These are phyloP conservation scores for Cyphomyrus discorhynchus DNA, from an alignment of 2,113 vertebrate genomes.

Conservation along the genomic window DNA sequence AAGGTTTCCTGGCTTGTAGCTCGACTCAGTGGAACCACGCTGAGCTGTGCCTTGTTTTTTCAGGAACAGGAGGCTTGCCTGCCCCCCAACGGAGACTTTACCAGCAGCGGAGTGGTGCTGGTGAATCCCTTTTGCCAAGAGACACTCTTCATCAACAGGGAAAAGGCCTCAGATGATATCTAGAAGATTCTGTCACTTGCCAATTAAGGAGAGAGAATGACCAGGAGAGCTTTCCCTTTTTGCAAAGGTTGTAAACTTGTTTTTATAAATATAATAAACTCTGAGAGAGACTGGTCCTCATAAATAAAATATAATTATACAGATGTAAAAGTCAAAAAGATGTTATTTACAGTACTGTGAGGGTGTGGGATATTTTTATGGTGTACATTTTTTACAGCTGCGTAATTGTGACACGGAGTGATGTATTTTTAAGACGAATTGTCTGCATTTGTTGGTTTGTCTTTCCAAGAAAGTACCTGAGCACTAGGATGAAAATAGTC, in stretches of 20 bases:
- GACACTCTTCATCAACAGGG: slow-evolving; percentile 85
- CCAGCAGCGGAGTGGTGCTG: slow-evolving; percentile 85
- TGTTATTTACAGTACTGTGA: slow-evolving; percentile 53
- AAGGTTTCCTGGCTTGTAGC: not conserved
- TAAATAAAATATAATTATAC: slow-evolving; percentile 47
- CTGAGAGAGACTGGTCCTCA: slow-evolving; percentile 78
- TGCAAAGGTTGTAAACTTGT: slow-evolving; percentile 71
- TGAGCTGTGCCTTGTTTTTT: slow-evolving; percentile 14
- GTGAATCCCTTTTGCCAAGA: slow-evolving; percentile 99
- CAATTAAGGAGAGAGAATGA: slow-evolving; percentile 63
- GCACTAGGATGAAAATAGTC: slow-evolving; percentile 32
- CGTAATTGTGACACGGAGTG: slow-evolving; percentile 68
- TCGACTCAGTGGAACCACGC: not conserved
- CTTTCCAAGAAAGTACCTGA: slow-evolving; percentile 39
- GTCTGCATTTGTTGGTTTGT: slow-evolving; percentile 53
- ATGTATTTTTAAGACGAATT: slow-evolving; percentile 61
- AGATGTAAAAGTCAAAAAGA: slow-evolving; percentile 46
- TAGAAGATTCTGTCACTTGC: slow-evolving; percentile 44
- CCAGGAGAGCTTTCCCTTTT: slow-evolving; percentile 49
- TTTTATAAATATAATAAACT: slow-evolving; percentile 87
- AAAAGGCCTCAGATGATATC: slow-evolving; percentile 83
- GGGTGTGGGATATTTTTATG: slow-evolving; percentile 69
- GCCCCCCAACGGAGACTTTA: slow-evolving; percentile 89
- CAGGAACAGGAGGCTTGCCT: slow-evolving; percentile 89
- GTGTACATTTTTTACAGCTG: slow-evolving; percentile 71